Evolutionary conservation across 2,888 invertebrate species (phyloP), one percentile per base, ranked within the genome.

Genomic region (Cheilosia scutellata): DNA sequence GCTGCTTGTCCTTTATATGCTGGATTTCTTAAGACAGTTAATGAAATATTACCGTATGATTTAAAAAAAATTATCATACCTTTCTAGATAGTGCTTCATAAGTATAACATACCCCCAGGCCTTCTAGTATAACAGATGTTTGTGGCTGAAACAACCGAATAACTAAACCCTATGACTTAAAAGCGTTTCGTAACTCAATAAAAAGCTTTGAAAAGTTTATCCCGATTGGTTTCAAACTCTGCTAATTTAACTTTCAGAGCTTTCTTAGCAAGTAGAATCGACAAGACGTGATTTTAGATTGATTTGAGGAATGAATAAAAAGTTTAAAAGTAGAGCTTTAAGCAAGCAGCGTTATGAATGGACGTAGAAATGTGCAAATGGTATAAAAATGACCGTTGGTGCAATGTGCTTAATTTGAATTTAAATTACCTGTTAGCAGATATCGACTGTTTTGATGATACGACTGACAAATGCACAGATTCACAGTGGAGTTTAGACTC

Each of bases 301-400:
- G 33, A 44, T 33, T 1, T 25, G 11, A 20, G 20, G 20, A 20
- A 20, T 20, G 20, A 20, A 20, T 20, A 44, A 7, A 44, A 6
- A 31, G 13, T 9, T 33, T 7, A 2, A 25, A 0, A 55, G 2
- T n/a, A 40, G 13, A 53, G 53, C 40, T 66, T 53, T 47, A 16
- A 13, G 33, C 20, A 29, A n/a, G 6, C 20, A 13, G 27, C 7
- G 33, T 33, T 7, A 33, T 44, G 31, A 57, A 25, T 20, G 27
- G 42, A 47, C 42, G n/a, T 2, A 16, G 6, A 25, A 37, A 42
- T 13, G 29, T 68, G 20, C 33, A 31, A 44, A 70, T 72, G 44
- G 53, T 62, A 62, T 53, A 51, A 53, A 72, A 51, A 27, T 42
- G 53, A 25, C 62, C 13, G 53, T 72, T 72, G 55, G 51, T 25